Evolutionary conservation across 2,888 invertebrate genomes (phyloP).

Genomic region (Diplazon laetatorius): DNA sequence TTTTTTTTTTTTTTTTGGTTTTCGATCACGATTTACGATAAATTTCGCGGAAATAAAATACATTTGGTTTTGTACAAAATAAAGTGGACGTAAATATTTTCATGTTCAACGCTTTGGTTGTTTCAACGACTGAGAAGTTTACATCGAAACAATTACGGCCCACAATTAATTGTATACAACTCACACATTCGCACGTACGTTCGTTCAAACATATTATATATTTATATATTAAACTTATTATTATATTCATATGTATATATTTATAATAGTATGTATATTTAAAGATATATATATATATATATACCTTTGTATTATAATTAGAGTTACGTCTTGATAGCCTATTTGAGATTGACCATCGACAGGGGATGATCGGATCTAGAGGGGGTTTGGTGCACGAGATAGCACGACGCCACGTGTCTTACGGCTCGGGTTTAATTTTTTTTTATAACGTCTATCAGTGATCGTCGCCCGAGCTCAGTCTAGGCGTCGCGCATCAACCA

Average conservation of each 20-base stretch:
- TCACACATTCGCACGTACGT: conserved; percentile 68
- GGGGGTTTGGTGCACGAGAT: conserved; percentile 64
- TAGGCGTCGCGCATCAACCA: conserved; percentile 73
- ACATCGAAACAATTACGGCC: conserved; percentile 23
- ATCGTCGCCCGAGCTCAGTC: conserved; percentile 75
- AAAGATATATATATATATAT: conserved; percentile 45
- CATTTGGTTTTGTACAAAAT: conserved; percentile 3
- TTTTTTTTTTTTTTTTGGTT: background rate
- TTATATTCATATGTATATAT: conserved; percentile 59
- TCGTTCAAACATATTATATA: conserved; percentile 56
- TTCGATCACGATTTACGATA: background rate
- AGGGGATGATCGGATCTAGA: conserved; percentile 70
- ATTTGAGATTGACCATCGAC: conserved; percentile 70
- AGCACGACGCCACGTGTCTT: conserved; percentile 78
- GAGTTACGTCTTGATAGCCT: conserved; percentile 64
- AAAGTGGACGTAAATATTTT: background rate
- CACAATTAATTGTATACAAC: conserved; percentile 69
- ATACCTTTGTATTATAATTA: conserved; percentile 42
- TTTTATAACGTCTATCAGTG: conserved; percentile 21
- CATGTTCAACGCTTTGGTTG: conserved; percentile 7
- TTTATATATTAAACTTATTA: conserved; percentile 59
- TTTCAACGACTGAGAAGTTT: conserved; percentile 32
- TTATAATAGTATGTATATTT: conserved; percentile 61
- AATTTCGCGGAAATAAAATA: background rate
- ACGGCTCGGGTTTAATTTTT: conserved; percentile 70